A percentile compares a stretch with the other conserved stretches of the same genome.
These are phyloP conservation scores for Craniophora ligustri DNA, from an alignment of 2,888 invertebrate genomes.

Conservation along the genomic window DNA sequence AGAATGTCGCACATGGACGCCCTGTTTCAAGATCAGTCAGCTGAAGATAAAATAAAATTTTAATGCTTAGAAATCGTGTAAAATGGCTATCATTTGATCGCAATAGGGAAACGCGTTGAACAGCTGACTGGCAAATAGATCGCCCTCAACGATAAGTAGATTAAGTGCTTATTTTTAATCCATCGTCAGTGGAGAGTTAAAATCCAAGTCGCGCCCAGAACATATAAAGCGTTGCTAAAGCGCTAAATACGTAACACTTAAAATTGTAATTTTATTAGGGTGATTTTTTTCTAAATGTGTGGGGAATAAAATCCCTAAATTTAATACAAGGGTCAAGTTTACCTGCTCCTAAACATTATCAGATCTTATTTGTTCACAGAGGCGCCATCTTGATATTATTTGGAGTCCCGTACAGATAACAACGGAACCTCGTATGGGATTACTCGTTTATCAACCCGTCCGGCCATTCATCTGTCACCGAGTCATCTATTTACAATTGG, in stretches of 20 bases:
- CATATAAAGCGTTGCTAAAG: constrained; percentile 51
- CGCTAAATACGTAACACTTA: constrained; percentile 54
- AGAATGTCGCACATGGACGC: constrained; percentile 10
- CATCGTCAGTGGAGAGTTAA: constrained; percentile 27
- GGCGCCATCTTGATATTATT: constrained; percentile 70
- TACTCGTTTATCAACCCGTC: constrained; percentile 56
- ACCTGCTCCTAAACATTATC: constrained; percentile 70
- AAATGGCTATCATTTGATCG: constrained; percentile 37
- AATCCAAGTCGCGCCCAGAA: constrained; percentile 12
- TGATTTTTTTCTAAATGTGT: constrained; percentile 45
- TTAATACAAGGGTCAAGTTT: constrained; percentile 64
- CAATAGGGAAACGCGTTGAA: constrained; percentile 44
- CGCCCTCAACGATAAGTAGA: constrained; percentile 44
- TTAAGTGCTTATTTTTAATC: constrained; percentile 43
- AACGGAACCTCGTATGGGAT: constrained; percentile 50
- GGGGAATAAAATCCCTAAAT: constrained; percentile 57
- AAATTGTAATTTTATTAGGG: constrained; percentile 62
- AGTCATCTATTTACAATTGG: constrained; percentile 54
- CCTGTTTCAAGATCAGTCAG: constrained; percentile 16
- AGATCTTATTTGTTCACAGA: constrained; percentile 67
- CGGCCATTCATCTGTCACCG: constrained; percentile 59
- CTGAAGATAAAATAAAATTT: constrained; percentile 18
- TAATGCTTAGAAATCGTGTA: constrained; percentile 29
- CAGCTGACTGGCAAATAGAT: constrained; percentile 49
- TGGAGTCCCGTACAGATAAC: constrained; percentile 52